These are phyloP conservation scores for Ptychobarbus kaznakovi DNA, from an alignment of 2,797 vertebrate species.

Conservation along the genomic window DNA sequence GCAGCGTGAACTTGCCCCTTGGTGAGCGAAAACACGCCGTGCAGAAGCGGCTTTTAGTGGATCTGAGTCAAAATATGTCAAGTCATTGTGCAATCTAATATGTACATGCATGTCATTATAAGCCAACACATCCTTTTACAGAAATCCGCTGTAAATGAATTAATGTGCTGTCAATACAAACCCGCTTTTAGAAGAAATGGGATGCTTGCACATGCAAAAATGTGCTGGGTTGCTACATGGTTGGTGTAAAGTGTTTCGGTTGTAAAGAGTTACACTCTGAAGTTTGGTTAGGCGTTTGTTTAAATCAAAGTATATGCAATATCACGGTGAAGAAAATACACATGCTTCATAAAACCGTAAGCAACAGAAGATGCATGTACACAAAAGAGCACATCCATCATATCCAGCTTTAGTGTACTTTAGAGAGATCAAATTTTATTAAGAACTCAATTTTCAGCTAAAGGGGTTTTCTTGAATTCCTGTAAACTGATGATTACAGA, in stretches of 20 bases:
- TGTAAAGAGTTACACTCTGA: background rate
- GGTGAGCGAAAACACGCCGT: background rate
- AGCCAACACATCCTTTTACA: background rate
- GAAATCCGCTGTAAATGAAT: slow-evolving; percentile 16
- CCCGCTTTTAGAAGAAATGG: background rate
- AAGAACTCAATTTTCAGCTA: slow-evolving; percentile 20
- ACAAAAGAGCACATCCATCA: background rate
- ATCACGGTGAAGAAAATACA: background rate
- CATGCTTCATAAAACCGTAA: background rate
- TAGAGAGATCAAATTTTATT: slow-evolving; percentile 5
- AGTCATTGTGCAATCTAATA: slow-evolving; percentile 23
- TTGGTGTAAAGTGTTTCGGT: background rate
- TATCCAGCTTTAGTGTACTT: background rate
- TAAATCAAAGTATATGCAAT: background rate
- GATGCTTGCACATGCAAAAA: background rate
- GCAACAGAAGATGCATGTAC: background rate
- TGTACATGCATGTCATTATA: slow-evolving; percentile 23
- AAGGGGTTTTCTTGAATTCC: slow-evolving; percentile 25
- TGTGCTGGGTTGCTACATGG: background rate
- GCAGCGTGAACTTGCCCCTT: slow-evolving; percentile 17
- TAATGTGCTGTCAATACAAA: background rate
- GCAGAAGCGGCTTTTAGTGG: background rate
- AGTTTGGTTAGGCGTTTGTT: background rate
- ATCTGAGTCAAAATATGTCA: slow-evolving; percentile 16
- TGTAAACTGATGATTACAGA: background rate